These are phyloP conservation scores for Apamea crenata DNA, from an alignment of 2,888 invertebrate species.

Conservation along the genomic window DNA sequence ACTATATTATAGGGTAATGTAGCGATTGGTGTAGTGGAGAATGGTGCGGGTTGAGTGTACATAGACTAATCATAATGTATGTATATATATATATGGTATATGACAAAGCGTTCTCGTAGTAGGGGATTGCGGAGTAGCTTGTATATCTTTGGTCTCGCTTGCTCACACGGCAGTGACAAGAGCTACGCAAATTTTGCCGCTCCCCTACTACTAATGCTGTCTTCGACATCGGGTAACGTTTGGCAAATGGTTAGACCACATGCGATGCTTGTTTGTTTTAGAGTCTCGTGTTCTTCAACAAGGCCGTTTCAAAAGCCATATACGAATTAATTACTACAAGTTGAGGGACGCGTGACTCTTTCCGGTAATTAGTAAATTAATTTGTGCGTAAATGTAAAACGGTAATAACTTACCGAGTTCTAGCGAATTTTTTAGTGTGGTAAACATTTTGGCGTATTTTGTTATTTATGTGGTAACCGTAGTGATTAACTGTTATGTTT, in stretches of 20 bases:
- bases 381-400: slow-evolving; percentile 77
- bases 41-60: slow-evolving; percentile 87
- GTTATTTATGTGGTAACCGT: slow-evolving; percentile 85
- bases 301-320: slow-evolving; percentile 74
- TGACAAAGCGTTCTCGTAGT: slow-evolving; percentile 64
- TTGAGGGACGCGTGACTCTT: slow-evolving; percentile 77
- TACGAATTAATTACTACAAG: slow-evolving; percentile 82
- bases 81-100: slow-evolving; percentile 74
- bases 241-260: slow-evolving; percentile 87
- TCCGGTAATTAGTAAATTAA: slow-evolving; percentile 81
- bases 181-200: slow-evolving; percentile 25
- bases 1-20: slow-evolving; percentile 82
- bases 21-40: slow-evolving; percentile 79
- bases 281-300: slow-evolving; percentile 77
- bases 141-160: slow-evolving; percentile 38
- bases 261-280: slow-evolving; percentile 78
- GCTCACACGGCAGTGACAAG: slow-evolving; percentile 9
- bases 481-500: slow-evolving; percentile 86
- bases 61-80: slow-evolving; percentile 77
- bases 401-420: slow-evolving; percentile 75
- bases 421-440: slow-evolving; percentile 89
- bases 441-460: slow-evolving; percentile 83
- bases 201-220: slow-evolving; percentile 67
- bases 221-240: slow-evolving; percentile 73
- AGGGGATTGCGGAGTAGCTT: slow-evolving; percentile 56